Conservation (phyloP, 2,888 invertebrate genomes). For the Amphimallon solstitiale region DNA sequence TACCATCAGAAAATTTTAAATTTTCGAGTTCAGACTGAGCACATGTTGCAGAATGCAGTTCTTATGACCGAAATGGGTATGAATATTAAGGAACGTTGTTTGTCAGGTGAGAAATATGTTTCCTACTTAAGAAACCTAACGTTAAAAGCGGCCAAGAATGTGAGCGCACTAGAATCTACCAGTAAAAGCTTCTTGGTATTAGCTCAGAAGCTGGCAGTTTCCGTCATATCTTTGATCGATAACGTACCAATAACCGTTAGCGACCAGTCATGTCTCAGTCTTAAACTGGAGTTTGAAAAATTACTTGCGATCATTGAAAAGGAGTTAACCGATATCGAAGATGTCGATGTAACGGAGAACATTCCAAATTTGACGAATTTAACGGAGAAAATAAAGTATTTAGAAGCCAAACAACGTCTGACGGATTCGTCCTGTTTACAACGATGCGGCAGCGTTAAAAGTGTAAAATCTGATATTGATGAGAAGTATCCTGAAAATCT, state of each 20-base stretch:
- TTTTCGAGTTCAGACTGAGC: conserved; percentile 51
- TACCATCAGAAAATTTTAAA: conserved; percentile 37
- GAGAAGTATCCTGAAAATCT: conserved; percentile 65
- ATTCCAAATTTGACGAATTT: conserved; percentile 48
- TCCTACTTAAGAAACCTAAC: conserved; percentile 58
- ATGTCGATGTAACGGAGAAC: conserved; percentile 51
- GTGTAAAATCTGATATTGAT: conserved; percentile 61
- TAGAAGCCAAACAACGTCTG: conserved; percentile 53
- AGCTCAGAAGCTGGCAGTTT: conserved; percentile 56
- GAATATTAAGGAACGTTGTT: conserved; percentile 59
- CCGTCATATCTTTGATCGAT: conserved; percentile 50
- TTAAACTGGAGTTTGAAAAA: conserved; percentile 58
- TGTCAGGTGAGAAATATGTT: conserved; percentile 60
- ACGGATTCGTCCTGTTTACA: conserved; percentile 42
- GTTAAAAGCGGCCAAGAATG: conserved; percentile 57
- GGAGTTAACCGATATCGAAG: conserved; percentile 57
- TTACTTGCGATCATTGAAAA: conserved; percentile 57
- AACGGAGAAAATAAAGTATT: conserved; percentile 58
- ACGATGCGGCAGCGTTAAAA: conserved; percentile 50
- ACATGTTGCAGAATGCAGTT: conserved; percentile 58
- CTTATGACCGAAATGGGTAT: conserved; percentile 61
- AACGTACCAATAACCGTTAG: conserved; percentile 37
- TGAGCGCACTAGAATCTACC: conserved; percentile 57
- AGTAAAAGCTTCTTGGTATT: conserved; percentile 57
- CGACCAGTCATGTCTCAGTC: conserved; percentile 45